Base-by-base conservation (phyloP, 1,140 invertebrate species). In the Calliphora vicina region DNA sequence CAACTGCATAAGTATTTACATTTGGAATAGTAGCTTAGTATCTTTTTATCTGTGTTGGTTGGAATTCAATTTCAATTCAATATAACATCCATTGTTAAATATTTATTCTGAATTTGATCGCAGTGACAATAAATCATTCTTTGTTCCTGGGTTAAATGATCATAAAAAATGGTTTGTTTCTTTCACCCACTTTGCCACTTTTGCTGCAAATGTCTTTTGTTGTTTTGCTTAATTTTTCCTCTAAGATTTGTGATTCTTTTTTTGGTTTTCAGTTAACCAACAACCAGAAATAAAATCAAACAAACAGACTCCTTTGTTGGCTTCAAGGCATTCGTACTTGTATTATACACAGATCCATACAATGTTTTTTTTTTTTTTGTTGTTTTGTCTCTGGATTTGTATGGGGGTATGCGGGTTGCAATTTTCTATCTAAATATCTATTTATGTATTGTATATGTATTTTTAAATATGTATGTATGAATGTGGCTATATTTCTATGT, bases 91-190 rank as follows among this genome's bases (percentile, higher is more conserved):
- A 23, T 67, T 67, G 61, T 25, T 67, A 23, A 25, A 67, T 67
- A 67, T 57, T 57, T 57, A 57, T 67, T 67, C 61, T 67, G n/a
- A 23, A 67, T 67, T 23, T 67, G 61, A 20, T 67, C 23, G 61
- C 25, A 23, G 1, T 20, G 8, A n/a, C n/a, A 67, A 67, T 67
- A 67, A 67, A 67, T 67, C 61, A 67, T 67, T 67, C 9, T 23
- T 67, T 67, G 61, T 67, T 67, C 61, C 61, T 67, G 61, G 61
- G 61, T 67, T 67, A 67, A 67, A 67, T 67, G 61, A 67, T 67
- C 23, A 67, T 67, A 67, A 12, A 20, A 67, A 67, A 67, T 23
- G n/a, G 9, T 20, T 67, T 67, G 50, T 67, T 20, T 67, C 9
- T 67, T 23, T 67, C 61, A 67, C 61, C 61, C 61, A 67, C 61